Conservation (phyloP, 1,140 invertebrate genomes). For the Bombus affinis region DNA sequence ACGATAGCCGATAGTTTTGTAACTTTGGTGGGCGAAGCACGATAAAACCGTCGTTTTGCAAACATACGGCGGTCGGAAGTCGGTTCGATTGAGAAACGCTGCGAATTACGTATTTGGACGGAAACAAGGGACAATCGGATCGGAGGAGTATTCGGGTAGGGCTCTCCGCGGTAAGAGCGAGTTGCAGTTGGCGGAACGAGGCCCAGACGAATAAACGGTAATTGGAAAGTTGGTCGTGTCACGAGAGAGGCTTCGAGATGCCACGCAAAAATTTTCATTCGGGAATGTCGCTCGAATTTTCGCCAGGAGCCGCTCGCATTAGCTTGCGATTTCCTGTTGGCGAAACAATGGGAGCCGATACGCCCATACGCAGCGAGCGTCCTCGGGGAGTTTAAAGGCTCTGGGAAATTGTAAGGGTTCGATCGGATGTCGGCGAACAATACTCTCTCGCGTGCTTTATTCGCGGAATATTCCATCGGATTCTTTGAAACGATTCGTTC, state of each 20-base stretch:
- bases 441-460: not conserved
- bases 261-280: not conserved
- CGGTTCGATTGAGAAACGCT: not conserved
- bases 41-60: not conserved
- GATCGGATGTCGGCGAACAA: conserved; percentile 42
- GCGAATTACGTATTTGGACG: not conserved
- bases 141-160: not conserved
- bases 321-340: conserved; percentile 30
- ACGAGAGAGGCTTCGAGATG: not conserved
- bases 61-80: not conserved
- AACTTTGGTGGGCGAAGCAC: not conserved
- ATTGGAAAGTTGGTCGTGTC: conserved; percentile 18
- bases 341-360: conserved; percentile 32
- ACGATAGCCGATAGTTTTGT: not conserved
- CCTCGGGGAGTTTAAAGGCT: conserved; percentile 16
- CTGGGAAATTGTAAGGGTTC: conserved; percentile 46
- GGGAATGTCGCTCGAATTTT: conserved; percentile 2
- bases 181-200: not conserved
- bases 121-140: not conserved
- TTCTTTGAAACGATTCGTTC: conserved; percentile 29
- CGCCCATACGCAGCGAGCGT: not conserved
- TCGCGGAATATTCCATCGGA: conserved; percentile 9
- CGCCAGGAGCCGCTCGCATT: not conserved
- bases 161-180: not conserved
- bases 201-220: not conserved